Conservation (phyloP, 2,113 vertebrate genomes). For the Malaclemys terrapin region DNA sequence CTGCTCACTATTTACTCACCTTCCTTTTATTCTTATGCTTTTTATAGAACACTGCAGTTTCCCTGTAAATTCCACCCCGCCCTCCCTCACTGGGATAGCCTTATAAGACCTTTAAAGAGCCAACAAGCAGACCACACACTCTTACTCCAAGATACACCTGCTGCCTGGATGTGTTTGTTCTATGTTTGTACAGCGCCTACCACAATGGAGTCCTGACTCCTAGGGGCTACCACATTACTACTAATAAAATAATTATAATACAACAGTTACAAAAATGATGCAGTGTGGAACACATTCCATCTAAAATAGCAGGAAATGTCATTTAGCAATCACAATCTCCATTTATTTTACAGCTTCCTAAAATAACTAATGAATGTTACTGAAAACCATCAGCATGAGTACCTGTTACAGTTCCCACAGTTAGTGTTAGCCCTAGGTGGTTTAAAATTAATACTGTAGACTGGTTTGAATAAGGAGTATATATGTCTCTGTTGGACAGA, state of each 20-base stretch:
- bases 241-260: background rate
- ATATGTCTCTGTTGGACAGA: background rate
- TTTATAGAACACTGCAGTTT: background rate
- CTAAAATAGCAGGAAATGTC: slow-evolving; percentile 25
- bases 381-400: background rate
- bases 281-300: slow-evolving; percentile 13
- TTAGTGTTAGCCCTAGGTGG: background rate
- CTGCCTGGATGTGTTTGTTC: background rate
- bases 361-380: background rate
- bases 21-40: background rate
- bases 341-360: slow-evolving; percentile 33
- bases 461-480: background rate
- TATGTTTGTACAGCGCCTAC: background rate
- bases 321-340: slow-evolving; percentile 19
- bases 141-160: background rate
- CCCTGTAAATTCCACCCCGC: background rate
- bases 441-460: background rate
- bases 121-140: background rate
- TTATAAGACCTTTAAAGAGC: background rate
- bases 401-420: background rate
- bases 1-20: background rate
- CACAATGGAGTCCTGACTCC: background rate
- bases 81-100: background rate
- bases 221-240: background rate
- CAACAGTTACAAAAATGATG: background rate